Evolutionary conservation across 64 coral and sea anemone genomes (phyloP), one percentile per base, ranked within the genome.

Genomic region (Acropora yongei): DNA sequence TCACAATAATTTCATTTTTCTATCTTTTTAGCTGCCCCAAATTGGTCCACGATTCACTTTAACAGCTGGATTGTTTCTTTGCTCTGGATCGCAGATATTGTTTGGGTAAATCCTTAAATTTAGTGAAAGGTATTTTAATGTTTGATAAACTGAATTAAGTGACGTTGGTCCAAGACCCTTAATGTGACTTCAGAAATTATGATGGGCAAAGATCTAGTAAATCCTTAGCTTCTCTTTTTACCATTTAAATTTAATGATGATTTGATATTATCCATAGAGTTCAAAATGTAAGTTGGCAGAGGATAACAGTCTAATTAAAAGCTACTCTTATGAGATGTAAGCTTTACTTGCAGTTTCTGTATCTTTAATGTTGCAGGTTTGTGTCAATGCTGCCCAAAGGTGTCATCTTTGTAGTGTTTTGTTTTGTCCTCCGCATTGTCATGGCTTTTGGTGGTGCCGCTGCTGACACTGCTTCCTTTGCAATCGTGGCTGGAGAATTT

Each of bases 401-500:
- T 63, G 61, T 77, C 1, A 12, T 93, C 8, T 98, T 95, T 57
- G 95, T 95, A 8, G 75, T 87, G 30, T 98, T 95, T 69, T 98
- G 93, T 58, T 90, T 98, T 68, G n/a, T 98, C 10, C 82, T 98
- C 17, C 90, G 96, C 17, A 66, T 95, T 79, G 90, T 98, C 18
- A 89, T 88, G 69, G 96, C 93, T 0, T 47, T 95, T 41, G 96
- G 96, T 74, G 96, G 96, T 51, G 94, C 96, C 39, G 87, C 84
- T 43, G 90, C 96, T 8, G 94, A 95, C 75, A 93, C 91, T 6
- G 96, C 96, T 1, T 91, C 90, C 58, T 95, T 98, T 83, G 96
- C 96, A 43, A 90, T 93, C 74, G 93, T 98, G 7, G 96, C 96
- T 86, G 93, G 94, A 83, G 88, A 92, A 57, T 98, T 98, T 89